Base-by-base conservation (phyloP, 1,140 invertebrate genomes). In the Aradophagus sp. region DNA sequence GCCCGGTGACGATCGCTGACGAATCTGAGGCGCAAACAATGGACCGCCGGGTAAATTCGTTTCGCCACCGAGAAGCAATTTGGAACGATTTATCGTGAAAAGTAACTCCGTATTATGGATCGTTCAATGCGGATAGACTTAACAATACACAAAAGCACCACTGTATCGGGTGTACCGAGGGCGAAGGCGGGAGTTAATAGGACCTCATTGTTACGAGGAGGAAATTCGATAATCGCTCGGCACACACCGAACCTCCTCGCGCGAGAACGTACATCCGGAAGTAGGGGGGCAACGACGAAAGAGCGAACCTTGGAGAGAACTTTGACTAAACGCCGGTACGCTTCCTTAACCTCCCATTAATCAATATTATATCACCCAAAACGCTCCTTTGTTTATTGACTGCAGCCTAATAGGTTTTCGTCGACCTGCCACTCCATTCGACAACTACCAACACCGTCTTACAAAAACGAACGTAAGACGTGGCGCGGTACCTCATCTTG, bases 301-400 rank as follows among this genome's bases (percentile, higher is more conserved):
- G 71, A 75, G 72, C 70, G 67, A 79, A 73, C 81, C 82, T 85
- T 80, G 69, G 78, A 80, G 80, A 78, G 82, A 86, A 86, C 82
- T 84, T 86, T 84, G 83, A 84, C 84, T 86, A 86, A 86, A 86
- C 79, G 84, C 82, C 70, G 81, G 77, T 80, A 85, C 80, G 84
- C 84, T 86, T 86, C 84, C 84, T 85, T 86, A 86, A 85, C 81
- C 82, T 84, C 76, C 82, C 81, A 86, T 86, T 86, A 86, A 86
- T 86, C 84, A 86, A 86, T 86, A 86, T 86, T 86, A 86, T 84
- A 85, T 84, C 82, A 79, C 77, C 81, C 73, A 83, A 83, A 84
- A 84, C 62, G 81, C 80, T 84, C 84, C 82, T 85, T 85, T 85
- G 84, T 86, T 85, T 86, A 86, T 86, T 81, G 81, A 84, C 81